Conservation (phyloP, 2,888 invertebrate species). For the Ganaspis brasiliensis region DNA sequence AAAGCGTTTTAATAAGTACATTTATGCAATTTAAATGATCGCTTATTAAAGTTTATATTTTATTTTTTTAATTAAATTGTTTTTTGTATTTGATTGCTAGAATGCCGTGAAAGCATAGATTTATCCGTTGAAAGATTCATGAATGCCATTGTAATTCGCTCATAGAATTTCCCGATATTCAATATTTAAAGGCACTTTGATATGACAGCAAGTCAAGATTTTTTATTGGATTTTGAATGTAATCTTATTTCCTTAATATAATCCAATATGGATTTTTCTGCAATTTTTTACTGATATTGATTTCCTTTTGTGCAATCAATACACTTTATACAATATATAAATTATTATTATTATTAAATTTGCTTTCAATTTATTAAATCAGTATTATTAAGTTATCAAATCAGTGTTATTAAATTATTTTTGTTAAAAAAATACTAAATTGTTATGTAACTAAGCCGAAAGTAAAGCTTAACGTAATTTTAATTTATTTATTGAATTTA, state of each 20-base stretch:
- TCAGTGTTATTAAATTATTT: too few species aligned
- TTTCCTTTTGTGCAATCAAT: neutral
- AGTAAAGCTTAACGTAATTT: too few species aligned
- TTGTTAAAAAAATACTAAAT: too few species aligned
- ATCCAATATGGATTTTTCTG: constrained; percentile 2
- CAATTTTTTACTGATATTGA: constrained; percentile 1
- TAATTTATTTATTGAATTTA: too few species aligned
- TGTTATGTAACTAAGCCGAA: too few species aligned
- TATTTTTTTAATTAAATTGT: neutral
- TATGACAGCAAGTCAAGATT: constrained; percentile 7
- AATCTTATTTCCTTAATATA: constrained; percentile 7
- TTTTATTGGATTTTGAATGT: neutral
- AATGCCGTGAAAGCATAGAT: neutral
- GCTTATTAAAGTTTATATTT: neutral
- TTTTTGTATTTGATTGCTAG: neutral
- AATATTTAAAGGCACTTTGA: constrained; percentile 14
- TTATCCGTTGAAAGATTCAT: neutral
- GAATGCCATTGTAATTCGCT: constrained; percentile 15
- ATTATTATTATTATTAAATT: too few species aligned
- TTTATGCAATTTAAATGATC: too few species aligned
- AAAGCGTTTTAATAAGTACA: too few species aligned
- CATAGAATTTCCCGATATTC: constrained; percentile 1
- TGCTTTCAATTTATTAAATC: too few species aligned
- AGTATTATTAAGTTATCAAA: too few species aligned
- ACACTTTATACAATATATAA: neutral